These are phyloP conservation scores for Liopterus haemorrhoidalis DNA, from an alignment of 2,888 invertebrate genomes.

Conservation along the genomic window DNA sequence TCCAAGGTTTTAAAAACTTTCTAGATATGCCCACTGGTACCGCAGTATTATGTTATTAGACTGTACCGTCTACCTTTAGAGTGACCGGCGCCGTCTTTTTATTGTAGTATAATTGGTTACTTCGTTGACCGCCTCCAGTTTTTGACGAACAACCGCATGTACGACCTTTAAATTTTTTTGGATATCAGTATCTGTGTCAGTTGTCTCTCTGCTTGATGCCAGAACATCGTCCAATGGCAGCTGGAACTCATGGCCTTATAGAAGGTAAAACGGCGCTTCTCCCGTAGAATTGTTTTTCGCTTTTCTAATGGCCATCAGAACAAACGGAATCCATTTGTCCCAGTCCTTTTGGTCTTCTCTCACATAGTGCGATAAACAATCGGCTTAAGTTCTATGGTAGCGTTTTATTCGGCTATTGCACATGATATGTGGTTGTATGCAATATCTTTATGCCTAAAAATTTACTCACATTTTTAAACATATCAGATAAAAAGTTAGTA, in stretches of 20 bases:
- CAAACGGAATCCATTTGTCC: slow-evolving; percentile 35
- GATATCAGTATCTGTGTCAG: no score
- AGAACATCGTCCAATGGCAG: no score
- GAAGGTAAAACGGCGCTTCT: slow-evolving; percentile 29
- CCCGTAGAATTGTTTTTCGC: slow-evolving; percentile 27
- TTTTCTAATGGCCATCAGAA: slow-evolving; percentile 31
- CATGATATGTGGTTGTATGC: slow-evolving; percentile 33
- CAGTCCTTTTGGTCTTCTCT: slow-evolving; percentile 30
- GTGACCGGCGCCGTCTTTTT: no score
- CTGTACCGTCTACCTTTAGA: no score
- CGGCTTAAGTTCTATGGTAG: slow-evolving; percentile 33
- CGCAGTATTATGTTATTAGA: no score
- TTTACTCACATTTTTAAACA: slow-evolving; percentile 32
- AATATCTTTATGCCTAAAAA: slow-evolving; percentile 31
- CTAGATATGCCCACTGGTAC: no score
- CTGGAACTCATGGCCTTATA: slow-evolving; percentile 30
- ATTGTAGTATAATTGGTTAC: no score
- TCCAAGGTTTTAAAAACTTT: no score
- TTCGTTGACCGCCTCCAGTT: no score
- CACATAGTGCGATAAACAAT: slow-evolving; percentile 34
- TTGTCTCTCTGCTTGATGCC: no score
- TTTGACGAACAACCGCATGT: no score
- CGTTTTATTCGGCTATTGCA: slow-evolving; percentile 37
- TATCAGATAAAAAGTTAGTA: slow-evolving; percentile 30
- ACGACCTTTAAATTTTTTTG: no score